These are phyloP conservation scores for Aricia agestis DNA, from an alignment of 1,140 invertebrate genomes.

Conservation along the genomic window DNA sequence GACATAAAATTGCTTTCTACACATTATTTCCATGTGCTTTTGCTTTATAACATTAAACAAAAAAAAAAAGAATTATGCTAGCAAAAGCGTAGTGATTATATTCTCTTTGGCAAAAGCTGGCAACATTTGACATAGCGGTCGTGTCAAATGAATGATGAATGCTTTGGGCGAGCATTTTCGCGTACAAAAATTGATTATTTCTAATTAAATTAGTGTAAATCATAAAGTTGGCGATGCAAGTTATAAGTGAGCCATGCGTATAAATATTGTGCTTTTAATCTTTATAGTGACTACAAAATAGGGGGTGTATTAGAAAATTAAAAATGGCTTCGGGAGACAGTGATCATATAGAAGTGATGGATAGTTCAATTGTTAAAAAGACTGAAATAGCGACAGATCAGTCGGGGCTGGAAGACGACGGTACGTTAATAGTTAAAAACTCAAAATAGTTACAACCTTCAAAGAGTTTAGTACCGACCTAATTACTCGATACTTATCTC, in stretches of 20 bases:
- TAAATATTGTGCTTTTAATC: constrained; percentile 56
- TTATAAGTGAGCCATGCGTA: constrained; percentile 69
- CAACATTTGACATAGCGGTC: constrained; percentile 14
- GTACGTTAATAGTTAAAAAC: constrained; percentile 36
- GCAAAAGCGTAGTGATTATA: too few relatives aligned
- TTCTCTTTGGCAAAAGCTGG: too few relatives aligned
- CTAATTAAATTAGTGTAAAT: constrained; percentile 73
- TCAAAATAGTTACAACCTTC: background rate
- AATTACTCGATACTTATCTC: constrained; percentile 43
- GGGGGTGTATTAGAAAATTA: constrained; percentile 67
- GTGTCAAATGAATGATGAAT: constrained; percentile 20
- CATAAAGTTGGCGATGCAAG: constrained; percentile 59
- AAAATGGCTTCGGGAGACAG: constrained; percentile 82
- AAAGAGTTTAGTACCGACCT: constrained; percentile 30
- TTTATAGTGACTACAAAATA: constrained; percentile 60
- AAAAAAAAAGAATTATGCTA: too few relatives aligned
- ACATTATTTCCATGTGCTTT: too few relatives aligned
- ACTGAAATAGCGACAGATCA: constrained; percentile 49
- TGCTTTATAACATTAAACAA: too few relatives aligned
- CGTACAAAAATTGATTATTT: constrained; percentile 59
- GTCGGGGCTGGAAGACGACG: constrained; percentile 62
- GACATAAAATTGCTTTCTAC: too few relatives aligned
- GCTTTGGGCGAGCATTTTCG: constrained; percentile 13
- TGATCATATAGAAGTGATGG: constrained; percentile 73
- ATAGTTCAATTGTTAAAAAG: constrained; percentile 57